Base-by-base conservation (phyloP, 2,888 invertebrate species). In the Operophtera brumata region DNA sequence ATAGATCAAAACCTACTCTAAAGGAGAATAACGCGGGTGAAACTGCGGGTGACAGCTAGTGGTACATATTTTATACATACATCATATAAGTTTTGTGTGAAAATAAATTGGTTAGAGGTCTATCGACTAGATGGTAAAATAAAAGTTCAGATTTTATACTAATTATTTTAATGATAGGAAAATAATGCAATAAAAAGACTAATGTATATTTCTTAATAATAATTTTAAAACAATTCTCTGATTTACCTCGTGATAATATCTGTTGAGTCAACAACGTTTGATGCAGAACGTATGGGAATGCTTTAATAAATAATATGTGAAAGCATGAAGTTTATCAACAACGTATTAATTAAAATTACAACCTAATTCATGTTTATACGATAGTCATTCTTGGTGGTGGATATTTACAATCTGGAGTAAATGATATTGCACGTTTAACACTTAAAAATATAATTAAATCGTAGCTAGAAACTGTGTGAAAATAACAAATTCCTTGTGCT, bases 181-280 rank as follows among this genome's bases (percentile, higher is more conserved):
- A 89, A 85, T 85, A 86, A 87, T 84, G 82, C 80, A 84, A 85
- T 86, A 87, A 86, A 85, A 86, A 87, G 84, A 86, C 80, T 83
- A 81, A 82, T 77, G 80, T 84, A 84, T 82, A 82, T 81, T 78
- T 81, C 83, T 85, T 79, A 82, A 77, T 80, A 82, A 77, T 80
- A 79, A 80, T 80, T 81, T 80, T 82, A 83, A 76, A 81, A 80
- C 73, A 63, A 78, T 77, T 71, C 73, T 71, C 72, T 71, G 74
- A 70, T 60, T 67, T 65, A 64, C 71, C 67, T 69, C 72, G 69
- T 72, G 73, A 75, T 78, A 77, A 77, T 76, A 73, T 74, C 34
- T 14, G 48, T 67, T 72, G 74, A 73, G 71, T 80, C 71, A 73
- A 75, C 69, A 73, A 75, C 67, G 48, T 70, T 69, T 59, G 72